These are phyloP conservation scores for Sitodiplosis mosellana DNA, from an alignment of 1,140 invertebrate genomes.

Conservation along the genomic window DNA sequence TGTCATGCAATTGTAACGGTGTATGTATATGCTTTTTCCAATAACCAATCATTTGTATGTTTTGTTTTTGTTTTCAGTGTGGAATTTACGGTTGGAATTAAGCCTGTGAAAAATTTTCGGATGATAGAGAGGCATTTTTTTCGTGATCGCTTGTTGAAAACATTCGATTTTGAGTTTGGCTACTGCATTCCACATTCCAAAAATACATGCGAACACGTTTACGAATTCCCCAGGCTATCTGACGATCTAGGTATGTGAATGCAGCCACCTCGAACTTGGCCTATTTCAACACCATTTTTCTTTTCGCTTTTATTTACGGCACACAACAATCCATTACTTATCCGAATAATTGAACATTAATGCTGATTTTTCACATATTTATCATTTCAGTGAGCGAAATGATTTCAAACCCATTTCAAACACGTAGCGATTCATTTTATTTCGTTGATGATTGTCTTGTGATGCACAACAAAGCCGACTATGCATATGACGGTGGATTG, in stretches of 20 bases:
- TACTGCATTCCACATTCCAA: slow-evolving; percentile 96
- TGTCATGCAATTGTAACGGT: neutral
- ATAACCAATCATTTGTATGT: no score
- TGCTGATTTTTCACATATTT: neutral
- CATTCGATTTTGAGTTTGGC: slow-evolving; percentile 99
- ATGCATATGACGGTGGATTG: slow-evolving; percentile 22
- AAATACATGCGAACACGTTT: slow-evolving; percentile 98
- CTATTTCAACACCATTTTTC: no score
- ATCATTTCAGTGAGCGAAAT: slow-evolving; percentile 79
- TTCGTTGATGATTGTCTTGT: slow-evolving; percentile 93
- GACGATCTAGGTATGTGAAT: slow-evolving; percentile 59
- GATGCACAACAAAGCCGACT: slow-evolving; percentile 90
- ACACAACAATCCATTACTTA: neutral
- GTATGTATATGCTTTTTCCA: no score
- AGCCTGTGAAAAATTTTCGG: slow-evolving; percentile 84
- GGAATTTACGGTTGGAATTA: slow-evolving; percentile 86
- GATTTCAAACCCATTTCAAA: slow-evolving; percentile 91
- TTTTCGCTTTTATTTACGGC: no score
- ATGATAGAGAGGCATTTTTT: slow-evolving; percentile 99
- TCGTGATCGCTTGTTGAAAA: slow-evolving; percentile 81
- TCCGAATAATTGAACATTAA: neutral
- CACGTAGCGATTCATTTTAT: slow-evolving; percentile 95
- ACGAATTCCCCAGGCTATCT: slow-evolving; percentile 86
- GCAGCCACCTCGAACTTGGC: neutral
- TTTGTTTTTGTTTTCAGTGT: slow-evolving; percentile 41